phyloP scores from a whole-genome alignment of 1,140 invertebrate species.

The Pseudoatta argentina region DNA sequence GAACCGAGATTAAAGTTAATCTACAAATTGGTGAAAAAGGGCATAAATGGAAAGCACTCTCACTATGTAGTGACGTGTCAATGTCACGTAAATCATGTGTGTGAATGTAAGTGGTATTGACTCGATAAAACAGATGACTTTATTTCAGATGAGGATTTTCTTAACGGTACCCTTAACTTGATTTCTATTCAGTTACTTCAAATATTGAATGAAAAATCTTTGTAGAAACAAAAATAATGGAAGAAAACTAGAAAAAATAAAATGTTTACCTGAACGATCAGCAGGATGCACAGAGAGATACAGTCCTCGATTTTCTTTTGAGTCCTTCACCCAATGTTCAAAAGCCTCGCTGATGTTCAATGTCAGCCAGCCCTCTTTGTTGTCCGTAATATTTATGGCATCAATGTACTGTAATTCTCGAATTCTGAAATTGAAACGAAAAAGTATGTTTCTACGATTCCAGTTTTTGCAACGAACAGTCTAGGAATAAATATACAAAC shows the following conservation, averaged over 20 bases:
- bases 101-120: too few species aligned
- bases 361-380: conserved; percentile 91
- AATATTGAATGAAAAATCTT: not conserved
- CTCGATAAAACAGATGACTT: too few species aligned
- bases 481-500: not conserved
- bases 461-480: not conserved
- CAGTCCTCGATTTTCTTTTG: conserved; percentile 94
- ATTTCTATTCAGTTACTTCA: not conserved
- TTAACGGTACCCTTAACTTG: too few species aligned
- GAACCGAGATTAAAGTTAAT: too few species aligned
- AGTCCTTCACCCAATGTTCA: conserved; percentile 92
- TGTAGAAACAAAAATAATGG: not conserved
- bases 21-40: too few species aligned
- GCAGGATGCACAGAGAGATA: conserved; percentile 93
- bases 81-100: too few species aligned
- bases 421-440: conserved; percentile 85
- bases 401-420: conserved; percentile 89
- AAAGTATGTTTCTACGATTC: not conserved
- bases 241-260: conserved; percentile 1
- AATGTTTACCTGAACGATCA: conserved; percentile 88
- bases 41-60: too few species aligned
- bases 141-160: too few species aligned
- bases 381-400: conserved; percentile 88
- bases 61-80: too few species aligned
- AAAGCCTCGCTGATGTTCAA: conserved; percentile 92